These are phyloP conservation scores for Piscicola geometra DNA, from an alignment of 2,888 invertebrate genomes.

Conservation along the genomic window DNA sequence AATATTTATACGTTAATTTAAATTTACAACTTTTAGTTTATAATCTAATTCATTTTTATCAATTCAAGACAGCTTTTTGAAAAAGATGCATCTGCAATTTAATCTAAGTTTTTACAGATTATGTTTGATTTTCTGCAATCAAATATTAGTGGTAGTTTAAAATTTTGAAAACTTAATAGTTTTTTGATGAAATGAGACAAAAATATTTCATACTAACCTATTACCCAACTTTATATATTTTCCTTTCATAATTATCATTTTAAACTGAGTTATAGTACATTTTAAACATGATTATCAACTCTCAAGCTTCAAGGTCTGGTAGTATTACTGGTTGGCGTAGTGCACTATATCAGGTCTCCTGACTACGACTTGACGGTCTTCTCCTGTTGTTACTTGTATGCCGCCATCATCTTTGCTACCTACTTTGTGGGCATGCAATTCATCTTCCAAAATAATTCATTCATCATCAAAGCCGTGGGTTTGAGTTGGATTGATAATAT, in stretches of 20 bases:
- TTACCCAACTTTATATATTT: too few species aligned
- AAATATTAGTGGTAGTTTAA: neutral
- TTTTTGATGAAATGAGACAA: too few species aligned
- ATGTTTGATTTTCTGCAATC: neutral
- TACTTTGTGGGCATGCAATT: slow-evolving; percentile 5
- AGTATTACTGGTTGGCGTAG: neutral
- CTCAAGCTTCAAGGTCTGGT: neutral
- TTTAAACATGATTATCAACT: too few species aligned
- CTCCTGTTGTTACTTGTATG: neutral
- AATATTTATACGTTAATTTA: too few species aligned
- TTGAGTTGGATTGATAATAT: neutral
- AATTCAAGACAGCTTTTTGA: too few species aligned
- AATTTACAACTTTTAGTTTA: too few species aligned
- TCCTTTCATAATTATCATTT: too few species aligned
- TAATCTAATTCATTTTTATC: too few species aligned
- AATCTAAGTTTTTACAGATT: neutral
- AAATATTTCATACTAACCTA: neutral
- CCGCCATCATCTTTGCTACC: neutral
- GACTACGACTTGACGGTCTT: neutral
- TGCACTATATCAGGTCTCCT: neutral
- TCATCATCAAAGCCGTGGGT: neutral
- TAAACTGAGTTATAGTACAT: too few species aligned
- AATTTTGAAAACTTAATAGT: neutral
- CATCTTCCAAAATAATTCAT: neutral
- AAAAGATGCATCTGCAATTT: slow-evolving; percentile 2